Evolutionary conservation across 2,113 vertebrate species (phyloP).

Genomic region (Ammodytes marinus): DNA sequence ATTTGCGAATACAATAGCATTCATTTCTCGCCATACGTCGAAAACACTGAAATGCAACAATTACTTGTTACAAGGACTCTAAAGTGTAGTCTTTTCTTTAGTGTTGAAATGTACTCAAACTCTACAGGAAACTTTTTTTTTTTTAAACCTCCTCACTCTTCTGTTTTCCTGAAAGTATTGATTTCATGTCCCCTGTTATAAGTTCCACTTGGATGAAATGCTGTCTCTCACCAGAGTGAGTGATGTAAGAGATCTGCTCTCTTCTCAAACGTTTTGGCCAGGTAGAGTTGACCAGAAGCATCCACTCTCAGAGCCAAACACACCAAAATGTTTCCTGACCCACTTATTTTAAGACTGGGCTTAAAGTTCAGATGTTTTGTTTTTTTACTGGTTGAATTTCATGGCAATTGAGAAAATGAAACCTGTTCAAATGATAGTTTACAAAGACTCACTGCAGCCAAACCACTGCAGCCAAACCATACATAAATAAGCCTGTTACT

Average conservation of each 20-base stretch:
- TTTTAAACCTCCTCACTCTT: slow-evolving; percentile 19
- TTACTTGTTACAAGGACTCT: background rate
- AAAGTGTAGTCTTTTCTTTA: background rate
- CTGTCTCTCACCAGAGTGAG: slow-evolving; percentile 22
- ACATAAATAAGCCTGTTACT: slow-evolving; percentile 32
- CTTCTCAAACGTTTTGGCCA: slow-evolving; percentile 7
- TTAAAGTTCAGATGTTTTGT: background rate
- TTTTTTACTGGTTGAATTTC: background rate
- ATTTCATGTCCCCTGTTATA: slow-evolving; percentile 60
- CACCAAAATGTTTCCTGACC: background rate
- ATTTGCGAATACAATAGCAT: no score
- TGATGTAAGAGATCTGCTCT: slow-evolving; percentile 27
- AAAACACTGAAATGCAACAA: background rate
- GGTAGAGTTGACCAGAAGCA: background rate
- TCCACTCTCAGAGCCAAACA: background rate
- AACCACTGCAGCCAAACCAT: slow-evolving; percentile 8
- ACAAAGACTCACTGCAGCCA: slow-evolving; percentile 8
- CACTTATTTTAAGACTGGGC: background rate
- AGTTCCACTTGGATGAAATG: slow-evolving; percentile 36
- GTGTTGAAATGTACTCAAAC: slow-evolving; percentile 19
- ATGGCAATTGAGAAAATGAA: background rate
- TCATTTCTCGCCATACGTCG: background rate
- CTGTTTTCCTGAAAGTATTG: slow-evolving; percentile 57
- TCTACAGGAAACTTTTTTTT: slow-evolving; percentile 2
- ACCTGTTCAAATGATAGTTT: background rate